Evolutionary conservation across 1,140 invertebrate genomes (phyloP), one percentile per base, ranked within the genome.

Genomic region (Schlechtendalia chinensis): DNA sequence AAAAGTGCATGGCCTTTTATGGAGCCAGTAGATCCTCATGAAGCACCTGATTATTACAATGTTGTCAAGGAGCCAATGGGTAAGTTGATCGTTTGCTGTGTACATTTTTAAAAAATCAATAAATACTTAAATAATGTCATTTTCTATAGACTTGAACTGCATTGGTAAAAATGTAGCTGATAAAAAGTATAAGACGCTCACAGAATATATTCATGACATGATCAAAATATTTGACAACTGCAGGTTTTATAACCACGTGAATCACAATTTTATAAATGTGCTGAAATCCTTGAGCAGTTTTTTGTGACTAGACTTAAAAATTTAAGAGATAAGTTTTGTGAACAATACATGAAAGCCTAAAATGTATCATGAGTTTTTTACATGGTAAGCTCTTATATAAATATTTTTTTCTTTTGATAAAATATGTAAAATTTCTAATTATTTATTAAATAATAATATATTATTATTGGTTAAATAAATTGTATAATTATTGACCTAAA

Each of bases 151-250:
- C 91, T 88, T 99, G 81, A 93, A 96, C 85, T 96, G 93, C 82
- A 93, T 99, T 83, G 95, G 97, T 87, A 89, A 89, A 67, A 94
- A 95, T 87, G 91, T 98, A 84, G 92, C 93, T 85, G 90, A 92
- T 83, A 90, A 91, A 83, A 89, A 89, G 27, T 99, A 98, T 85
- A 91, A 91, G 84, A 94, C 92, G 84, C 88, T 99, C 77, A 93
- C 93, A 85, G 96, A 98, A 85, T 97, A 98, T 86, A 96, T 98
- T 84, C 94, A 95, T 85, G 96, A 98, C 85, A 96, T 98, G 90
- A 97, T 95, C 58, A 96, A 97, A 86, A 97, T 98, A 84, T 98
- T 98, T 87, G 96, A 99, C 86, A 99, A 99, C 87, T 98, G 96
- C 89, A 91, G 96, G 79, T 96, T 96, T 84, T 98, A 97, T 86